Base-by-base conservation (phyloP, 2,113 vertebrate species). In the Xerus inauris region DNA sequence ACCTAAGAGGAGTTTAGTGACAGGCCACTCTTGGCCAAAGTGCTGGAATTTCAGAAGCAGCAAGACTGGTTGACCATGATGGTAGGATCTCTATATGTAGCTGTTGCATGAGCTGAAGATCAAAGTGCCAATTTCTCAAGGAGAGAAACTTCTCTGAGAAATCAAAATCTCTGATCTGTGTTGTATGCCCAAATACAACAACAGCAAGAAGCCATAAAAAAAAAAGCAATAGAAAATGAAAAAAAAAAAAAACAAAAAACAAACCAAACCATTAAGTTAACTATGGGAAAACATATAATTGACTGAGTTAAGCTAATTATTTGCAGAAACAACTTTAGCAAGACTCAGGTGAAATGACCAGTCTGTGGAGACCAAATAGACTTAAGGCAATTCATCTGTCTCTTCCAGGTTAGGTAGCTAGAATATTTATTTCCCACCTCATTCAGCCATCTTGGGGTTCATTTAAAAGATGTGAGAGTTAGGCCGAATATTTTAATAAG, bases 401-500 rank as follows among this genome's bases (percentile, higher is more conserved):
- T 96, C 94, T 97, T 96, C 89, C 40, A 96, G 90, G 75, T 97
- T 96, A 94, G 95, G 72, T 49, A 93, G 54, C 72, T 97, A 95
- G 87, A 91, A 75, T 94, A 96, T 90, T 95, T 65, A 91, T 97
- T 97, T 97, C 92, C 94, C 49, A 14, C 54, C 62, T 47, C 95
- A 97, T 38, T 96, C 81, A 95, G 19, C 96, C 85, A 69, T 95
- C 82, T 87, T 95, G 91, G 91, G 96, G 86, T 93, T 97, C 59
- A 90, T 98, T 97, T 98, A 92, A 91, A 96, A 95, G 94, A 97
- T 86, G 65, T 94, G 65, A 91, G 89, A 95, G 75, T 97, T 95
- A 98, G 97, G 96, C 95, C 90, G 97, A 86, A 97, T 96, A 95
- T 95, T 98, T 97, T 96, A 96, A 95, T 96, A 94, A 98, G 94